These are phyloP conservation scores for Hystrix brachyura DNA, from an alignment of 2,113 vertebrate genomes.

Conservation along the genomic window DNA sequence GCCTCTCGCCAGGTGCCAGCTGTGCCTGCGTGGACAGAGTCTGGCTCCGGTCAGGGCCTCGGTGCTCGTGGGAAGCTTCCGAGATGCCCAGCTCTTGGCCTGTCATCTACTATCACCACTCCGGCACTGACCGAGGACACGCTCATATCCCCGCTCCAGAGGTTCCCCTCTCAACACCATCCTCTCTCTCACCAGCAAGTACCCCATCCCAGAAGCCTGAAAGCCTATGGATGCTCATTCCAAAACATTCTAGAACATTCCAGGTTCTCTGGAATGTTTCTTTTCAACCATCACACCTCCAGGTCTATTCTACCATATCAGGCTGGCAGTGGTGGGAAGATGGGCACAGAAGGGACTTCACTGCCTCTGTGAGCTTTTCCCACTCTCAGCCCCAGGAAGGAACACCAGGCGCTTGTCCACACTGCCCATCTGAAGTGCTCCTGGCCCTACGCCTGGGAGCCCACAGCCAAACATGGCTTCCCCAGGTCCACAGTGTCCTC, in stretches of 20 bases:
- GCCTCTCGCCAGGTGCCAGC: neutral
- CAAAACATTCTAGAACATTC: neutral
- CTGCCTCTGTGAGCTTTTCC: no score
- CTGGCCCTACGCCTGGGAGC: no score
- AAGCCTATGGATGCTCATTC: neutral
- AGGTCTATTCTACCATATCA: neutral
- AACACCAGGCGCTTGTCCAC: neutral
- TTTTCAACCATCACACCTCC: neutral
- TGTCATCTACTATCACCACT: neutral
- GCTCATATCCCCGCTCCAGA: neutral
- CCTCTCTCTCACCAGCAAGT: neutral
- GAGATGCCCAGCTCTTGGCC: accelerated
- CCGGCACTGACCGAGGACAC: neutral
- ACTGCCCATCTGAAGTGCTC: neutral
- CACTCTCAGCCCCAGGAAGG: neutral
- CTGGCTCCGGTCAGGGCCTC: no score
- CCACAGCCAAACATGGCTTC: neutral
- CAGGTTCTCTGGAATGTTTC: neutral
- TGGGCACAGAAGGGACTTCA: neutral
- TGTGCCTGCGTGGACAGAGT: neutral
- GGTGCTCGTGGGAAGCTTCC: no score
- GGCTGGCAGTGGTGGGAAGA: neutral
- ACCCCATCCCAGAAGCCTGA: neutral
- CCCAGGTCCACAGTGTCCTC: neutral
- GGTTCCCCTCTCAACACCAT: neutral